Evolutionary conservation across 1,140 invertebrate genomes (phyloP).

Genomic region (Apis mellifera): DNA sequence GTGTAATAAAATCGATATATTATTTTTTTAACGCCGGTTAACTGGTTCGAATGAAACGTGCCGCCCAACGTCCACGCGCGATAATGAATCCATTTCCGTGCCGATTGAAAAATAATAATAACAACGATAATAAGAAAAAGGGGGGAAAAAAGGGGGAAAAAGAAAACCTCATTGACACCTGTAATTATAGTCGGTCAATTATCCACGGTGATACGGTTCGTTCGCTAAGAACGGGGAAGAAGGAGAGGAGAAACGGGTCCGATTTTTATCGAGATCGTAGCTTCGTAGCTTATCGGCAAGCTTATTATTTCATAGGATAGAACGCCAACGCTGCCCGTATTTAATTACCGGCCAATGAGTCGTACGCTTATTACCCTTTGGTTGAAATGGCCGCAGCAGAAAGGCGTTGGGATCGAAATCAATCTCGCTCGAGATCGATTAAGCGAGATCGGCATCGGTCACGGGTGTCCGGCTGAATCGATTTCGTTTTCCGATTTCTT

Average conservation of each 20-base stretch:
- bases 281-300: conserved; percentile 23
- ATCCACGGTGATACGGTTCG: not conserved
- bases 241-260: conserved; percentile 2
- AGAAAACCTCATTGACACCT: conserved; percentile 8
- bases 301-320: conserved; percentile 19
- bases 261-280: conserved; percentile 42
- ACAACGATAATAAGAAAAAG: not conserved
- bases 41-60: not conserved
- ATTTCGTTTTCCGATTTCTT: conserved; percentile 58
- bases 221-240: not conserved
- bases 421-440: conserved; percentile 63
- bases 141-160: not conserved
- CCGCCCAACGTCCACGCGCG: not conserved
- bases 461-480: conserved; percentile 44
- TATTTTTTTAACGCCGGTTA: not conserved
- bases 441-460: conserved; percentile 43
- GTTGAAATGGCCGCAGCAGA: conserved; percentile 32
- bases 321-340: conserved; percentile 41
- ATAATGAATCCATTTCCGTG: not conserved
- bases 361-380: conserved; percentile 52
- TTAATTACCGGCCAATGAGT: conserved; percentile 59
- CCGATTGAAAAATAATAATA: not conserved
- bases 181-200: conserved; percentile 30
- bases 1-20: not conserved
- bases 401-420: conserved; percentile 57